phyloP scores from a whole-genome alignment of 2,113 vertebrate species.

The Neolamprologus cancellatus region DNA sequence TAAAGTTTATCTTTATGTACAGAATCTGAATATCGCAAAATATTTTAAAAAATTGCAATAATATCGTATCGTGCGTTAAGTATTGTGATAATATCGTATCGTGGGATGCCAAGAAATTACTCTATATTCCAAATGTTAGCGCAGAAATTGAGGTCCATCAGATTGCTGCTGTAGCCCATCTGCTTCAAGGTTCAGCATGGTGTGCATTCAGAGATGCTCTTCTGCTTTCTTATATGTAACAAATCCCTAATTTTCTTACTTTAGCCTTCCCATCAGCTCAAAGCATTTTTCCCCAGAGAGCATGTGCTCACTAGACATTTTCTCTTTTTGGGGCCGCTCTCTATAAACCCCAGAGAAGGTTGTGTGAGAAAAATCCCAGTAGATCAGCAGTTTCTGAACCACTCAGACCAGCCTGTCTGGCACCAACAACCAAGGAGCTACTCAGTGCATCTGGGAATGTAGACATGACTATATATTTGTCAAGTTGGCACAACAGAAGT shows the following conservation, averaged over 20 bases:
- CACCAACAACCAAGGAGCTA: neutral
- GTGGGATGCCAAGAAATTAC: neutral
- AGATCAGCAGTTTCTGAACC: neutral
- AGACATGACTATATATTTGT: neutral
- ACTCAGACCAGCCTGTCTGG: neutral
- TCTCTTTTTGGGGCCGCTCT: neutral
- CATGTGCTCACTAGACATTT: neutral
- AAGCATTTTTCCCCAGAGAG: neutral
- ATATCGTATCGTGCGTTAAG: too few species aligned
- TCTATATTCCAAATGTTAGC: neutral
- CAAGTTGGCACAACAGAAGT: conserved; percentile 25
- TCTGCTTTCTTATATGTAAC: accelerated
- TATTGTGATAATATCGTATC: too few species aligned
- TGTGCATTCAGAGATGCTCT: neutral
- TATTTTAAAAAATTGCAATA: too few species aligned
- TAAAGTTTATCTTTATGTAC: too few species aligned
- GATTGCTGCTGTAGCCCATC: neutral
- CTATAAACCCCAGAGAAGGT: neutral
- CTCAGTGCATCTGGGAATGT: neutral
- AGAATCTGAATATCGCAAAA: too few species aligned
- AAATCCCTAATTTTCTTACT: neutral
- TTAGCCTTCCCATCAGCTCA: neutral
- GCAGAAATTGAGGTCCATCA: neutral
- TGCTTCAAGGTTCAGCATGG: neutral
- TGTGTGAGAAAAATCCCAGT: neutral